Evolutionary conservation across 92 coral and sea anemone species (phyloP).

Genomic region (Anthopleura xanthogrammica): DNA sequence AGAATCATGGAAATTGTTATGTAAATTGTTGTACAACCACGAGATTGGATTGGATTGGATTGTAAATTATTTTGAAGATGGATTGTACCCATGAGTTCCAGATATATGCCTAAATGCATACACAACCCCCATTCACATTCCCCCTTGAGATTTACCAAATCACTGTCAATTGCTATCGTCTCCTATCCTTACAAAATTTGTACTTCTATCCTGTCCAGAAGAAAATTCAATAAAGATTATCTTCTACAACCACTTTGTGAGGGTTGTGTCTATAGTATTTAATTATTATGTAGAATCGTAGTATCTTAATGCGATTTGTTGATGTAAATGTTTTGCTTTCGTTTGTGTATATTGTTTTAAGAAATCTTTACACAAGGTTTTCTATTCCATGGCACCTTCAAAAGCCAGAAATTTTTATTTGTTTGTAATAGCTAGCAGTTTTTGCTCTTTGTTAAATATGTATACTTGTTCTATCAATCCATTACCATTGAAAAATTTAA

Average conservation of each 20-base stretch:
- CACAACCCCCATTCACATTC: neutral
- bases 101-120: neutral
- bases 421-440: neutral
- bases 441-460: neutral
- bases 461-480: neutral
- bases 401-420: neutral
- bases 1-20: neutral
- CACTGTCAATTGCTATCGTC: neutral
- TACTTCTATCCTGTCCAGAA: constrained; percentile 4
- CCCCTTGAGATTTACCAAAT: neutral
- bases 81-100: neutral
- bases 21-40: neutral
- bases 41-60: neutral
- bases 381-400: neutral
- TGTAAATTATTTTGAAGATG: neutral
- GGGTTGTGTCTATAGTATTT: constrained; percentile 24
- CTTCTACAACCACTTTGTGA: constrained; percentile 28
- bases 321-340: neutral
- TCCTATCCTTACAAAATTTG: neutral
- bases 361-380: neutral
- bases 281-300: neutral
- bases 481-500: neutral
- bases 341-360: neutral
- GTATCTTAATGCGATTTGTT: neutral
- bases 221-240: constrained; percentile 18